Evolutionary conservation across 2,113 vertebrate species (phyloP).

Genomic region (Tragelaphus strepsiceros): DNA sequence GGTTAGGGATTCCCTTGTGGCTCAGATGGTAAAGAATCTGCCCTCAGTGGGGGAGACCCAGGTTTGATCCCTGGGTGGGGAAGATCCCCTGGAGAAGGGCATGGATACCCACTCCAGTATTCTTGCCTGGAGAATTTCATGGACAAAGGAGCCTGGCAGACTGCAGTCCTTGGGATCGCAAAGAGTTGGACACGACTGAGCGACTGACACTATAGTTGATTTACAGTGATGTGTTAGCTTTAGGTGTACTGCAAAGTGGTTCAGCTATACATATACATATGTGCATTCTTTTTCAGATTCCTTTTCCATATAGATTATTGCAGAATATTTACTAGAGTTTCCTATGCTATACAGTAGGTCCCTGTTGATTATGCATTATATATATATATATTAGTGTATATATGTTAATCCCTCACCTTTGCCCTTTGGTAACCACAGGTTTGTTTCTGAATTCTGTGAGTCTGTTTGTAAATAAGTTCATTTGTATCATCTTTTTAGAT

Average conservation of each 20-base stretch:
- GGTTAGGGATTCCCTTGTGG: not conserved
- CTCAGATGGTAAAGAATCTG: not conserved
- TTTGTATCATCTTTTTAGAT: not conserved
- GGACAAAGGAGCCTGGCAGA: not conserved
- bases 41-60: not conserved
- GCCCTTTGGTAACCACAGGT: not conserved
- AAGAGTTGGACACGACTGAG: not conserved
- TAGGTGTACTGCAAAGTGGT: not conserved
- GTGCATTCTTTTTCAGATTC: not conserved
- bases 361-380: not conserved
- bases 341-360: not conserved
- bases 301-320: not conserved
- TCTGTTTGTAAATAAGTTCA: not conserved
- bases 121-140: not conserved
- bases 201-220: not conserved
- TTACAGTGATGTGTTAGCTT: not conserved
- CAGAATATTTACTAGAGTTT: not conserved
- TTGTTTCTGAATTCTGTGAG: not conserved
- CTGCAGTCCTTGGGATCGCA: not conserved
- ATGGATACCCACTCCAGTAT: not conserved
- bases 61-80: not conserved
- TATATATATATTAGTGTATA: not conserved
- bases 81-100: not conserved
- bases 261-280: not conserved
- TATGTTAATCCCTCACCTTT: not conserved